Evolutionary conservation across 2,797 vertebrate species (phyloP).

Genomic region (Coracias cyanogaster): DNA sequence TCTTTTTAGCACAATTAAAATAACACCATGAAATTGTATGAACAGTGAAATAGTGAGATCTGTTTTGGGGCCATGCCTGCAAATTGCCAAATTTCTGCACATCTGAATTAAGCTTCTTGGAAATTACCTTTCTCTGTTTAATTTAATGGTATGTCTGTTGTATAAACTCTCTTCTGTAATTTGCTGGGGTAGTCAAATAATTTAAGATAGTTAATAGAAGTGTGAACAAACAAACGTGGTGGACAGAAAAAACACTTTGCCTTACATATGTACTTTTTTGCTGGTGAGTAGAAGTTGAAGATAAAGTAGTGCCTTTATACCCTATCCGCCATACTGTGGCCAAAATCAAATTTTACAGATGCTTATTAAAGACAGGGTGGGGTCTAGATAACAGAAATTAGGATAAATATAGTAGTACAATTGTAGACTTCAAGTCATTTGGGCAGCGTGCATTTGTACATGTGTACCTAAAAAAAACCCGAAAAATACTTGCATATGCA

Average conservation of each 20-base stretch:
- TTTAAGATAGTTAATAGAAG: background rate
- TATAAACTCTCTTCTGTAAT: background rate
- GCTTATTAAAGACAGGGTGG: background rate
- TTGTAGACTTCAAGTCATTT: background rate
- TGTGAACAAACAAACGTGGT: background rate
- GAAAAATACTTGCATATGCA: background rate
- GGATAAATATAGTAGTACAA: background rate
- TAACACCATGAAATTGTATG: background rate
- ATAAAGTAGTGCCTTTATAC: background rate
- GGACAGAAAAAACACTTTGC: background rate
- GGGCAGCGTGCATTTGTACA: background rate
- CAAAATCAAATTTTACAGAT: background rate
- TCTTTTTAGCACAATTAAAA: background rate
- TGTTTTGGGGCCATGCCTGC: background rate
- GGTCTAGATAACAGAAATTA: background rate
- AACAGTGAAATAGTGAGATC: background rate
- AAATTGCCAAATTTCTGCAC: background rate
- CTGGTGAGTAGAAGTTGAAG: background rate
- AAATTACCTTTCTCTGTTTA: background rate
- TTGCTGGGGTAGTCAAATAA: background rate
- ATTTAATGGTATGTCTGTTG: background rate
- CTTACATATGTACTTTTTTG: background rate
- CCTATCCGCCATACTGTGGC: conserved; percentile 1
- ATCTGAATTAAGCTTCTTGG: background rate
- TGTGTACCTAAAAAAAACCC: background rate